Evolutionary conservation across 2,888 invertebrate genomes (phyloP).

Genomic region (Pemphredon lugubris): DNA sequence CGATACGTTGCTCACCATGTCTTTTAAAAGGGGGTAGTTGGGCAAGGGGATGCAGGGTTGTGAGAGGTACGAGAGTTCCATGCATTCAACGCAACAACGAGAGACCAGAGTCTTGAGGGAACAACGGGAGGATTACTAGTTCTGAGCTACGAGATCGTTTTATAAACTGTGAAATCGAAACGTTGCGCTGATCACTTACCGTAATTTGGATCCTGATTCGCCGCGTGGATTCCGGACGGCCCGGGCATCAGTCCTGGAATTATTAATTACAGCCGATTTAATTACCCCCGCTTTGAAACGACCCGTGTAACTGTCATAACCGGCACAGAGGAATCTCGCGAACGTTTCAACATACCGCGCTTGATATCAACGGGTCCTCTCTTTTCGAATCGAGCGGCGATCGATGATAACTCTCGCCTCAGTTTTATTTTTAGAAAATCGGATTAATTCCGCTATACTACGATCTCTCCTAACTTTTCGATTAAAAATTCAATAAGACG

Average conservation of each 20-base stretch:
- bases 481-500: no score
- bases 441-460: no score
- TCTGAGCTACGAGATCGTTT: conserved; percentile 76
- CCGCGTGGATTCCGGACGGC: conserved; percentile 91
- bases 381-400: no score
- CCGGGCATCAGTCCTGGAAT: conserved; percentile 90
- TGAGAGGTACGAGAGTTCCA: conserved; percentile 81
- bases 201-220: conserved; percentile 88
- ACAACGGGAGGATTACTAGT: conserved; percentile 78
- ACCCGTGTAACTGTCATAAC: no score
- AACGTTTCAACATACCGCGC: no score
- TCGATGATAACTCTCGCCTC: no score
- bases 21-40: conserved; percentile 33
- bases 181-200: conserved; percentile 84
- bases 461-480: no score
- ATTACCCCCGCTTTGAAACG: no score
- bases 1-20: conserved; percentile 64
- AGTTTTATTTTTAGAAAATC: no score
- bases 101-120: conserved; percentile 79
- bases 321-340: no score
- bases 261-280: conserved; percentile 11
- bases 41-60: conserved; percentile 62
- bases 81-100: conserved; percentile 81
- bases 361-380: no score
- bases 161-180: conserved; percentile 55